Base-by-base conservation (phyloP, 2,888 invertebrate species). In the Cyaniris semiargus region DNA sequence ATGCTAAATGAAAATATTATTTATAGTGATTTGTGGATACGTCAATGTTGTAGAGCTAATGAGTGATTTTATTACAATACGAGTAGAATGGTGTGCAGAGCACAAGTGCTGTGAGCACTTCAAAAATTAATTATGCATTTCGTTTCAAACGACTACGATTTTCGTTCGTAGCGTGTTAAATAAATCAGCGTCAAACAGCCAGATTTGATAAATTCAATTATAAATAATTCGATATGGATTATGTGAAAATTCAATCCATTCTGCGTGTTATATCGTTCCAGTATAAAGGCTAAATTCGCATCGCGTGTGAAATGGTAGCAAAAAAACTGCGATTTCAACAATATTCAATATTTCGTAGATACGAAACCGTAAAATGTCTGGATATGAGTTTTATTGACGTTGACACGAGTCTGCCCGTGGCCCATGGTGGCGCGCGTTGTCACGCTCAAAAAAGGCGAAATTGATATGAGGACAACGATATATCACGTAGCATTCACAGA, bases 341-440 rank as follows among this genome's bases (percentile, higher is more conserved):
- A 15, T 66, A 66, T 72, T 72, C 72, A 38, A 21, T 44, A 72
- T 72, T 72, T 38, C 72, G 31, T 38, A 44, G 72, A 44, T 72
- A 44, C 72, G 44, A 38, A 72, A 72, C 72, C 44, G 38, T 38
- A 72, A 72, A 72, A 72, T 44, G 44, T 38, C 21, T 21, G 38
- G 13, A 72, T 72, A 72, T 44, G 21, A 72, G 72, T 72, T 38
- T 38, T 72, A 72, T 72, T 72, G 72, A 44, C 72, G 72, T 44
- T 44, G 72, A 72, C 72, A 72, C 72, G 72, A 72, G 38, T 10
- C 27, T 18, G 66, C n/a, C 21, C 13, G 34, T 72, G 44, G 38
- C 72, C 38, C 21, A 21, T n/a, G 72, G 72, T 23, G 72, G 38
- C 44, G 71, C 18, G 18, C 31, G 21, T 72, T 44, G 44, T 72